These are phyloP conservation scores for Chironomus riparius DNA, from an alignment of 2,888 invertebrate species.

Conservation along the genomic window DNA sequence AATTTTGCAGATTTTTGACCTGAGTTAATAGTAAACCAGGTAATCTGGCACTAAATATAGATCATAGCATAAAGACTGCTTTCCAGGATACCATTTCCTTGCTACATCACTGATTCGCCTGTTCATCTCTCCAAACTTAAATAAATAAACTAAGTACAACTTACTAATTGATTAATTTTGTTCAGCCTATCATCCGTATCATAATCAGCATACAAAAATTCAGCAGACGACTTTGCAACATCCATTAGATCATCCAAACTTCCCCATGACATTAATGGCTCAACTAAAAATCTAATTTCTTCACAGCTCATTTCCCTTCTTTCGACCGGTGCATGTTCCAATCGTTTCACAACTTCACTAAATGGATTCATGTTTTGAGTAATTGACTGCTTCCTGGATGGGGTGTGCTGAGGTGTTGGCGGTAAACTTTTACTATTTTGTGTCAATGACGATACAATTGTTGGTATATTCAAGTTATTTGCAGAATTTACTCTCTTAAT, in stretches of 20 bases:
- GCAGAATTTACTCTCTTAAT: slow-evolving; percentile 64
- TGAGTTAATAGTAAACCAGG: no score
- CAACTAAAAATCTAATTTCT: slow-evolving; percentile 37
- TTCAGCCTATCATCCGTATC: slow-evolving; percentile 58
- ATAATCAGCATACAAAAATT: slow-evolving; percentile 65
- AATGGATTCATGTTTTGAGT: slow-evolving; percentile 49
- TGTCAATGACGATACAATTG: slow-evolving; percentile 44
- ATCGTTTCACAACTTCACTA: slow-evolving; percentile 36
- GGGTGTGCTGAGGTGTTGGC: slow-evolving; percentile 67
- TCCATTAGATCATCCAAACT: slow-evolving; percentile 74
- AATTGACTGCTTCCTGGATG: slow-evolving; percentile 59
- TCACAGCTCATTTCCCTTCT: slow-evolving; percentile 34
- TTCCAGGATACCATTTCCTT: no score
- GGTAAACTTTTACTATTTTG: slow-evolving; percentile 57
- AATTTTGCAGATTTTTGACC: no score
- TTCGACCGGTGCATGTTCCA: slow-evolving; percentile 37
- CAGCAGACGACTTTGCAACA: slow-evolving; percentile 79
- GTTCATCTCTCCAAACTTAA: no score
- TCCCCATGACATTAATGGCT: slow-evolving; percentile 36
- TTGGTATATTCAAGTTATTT: slow-evolving; percentile 51
- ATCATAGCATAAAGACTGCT: no score
- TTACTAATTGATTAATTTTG: slow-evolving; percentile 81
- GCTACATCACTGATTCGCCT: no score
- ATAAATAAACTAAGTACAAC: slow-evolving; percentile 29
- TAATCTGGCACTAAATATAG: no score